Evolutionary conservation across 2,797 vertebrate species (phyloP), one percentile per base, ranked within the genome.

Genomic region (Chaetodon trifasciatus): DNA sequence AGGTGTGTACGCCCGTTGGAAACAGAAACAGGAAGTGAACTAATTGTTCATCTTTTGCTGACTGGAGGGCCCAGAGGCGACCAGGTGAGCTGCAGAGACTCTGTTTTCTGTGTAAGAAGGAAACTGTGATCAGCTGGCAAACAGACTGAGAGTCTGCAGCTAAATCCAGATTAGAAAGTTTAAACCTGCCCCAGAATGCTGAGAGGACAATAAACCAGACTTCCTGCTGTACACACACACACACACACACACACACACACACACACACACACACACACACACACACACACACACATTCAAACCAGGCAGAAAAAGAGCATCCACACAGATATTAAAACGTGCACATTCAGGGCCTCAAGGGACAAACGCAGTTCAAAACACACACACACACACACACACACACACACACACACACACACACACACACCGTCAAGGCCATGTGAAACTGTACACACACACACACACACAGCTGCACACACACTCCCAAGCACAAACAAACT

Each of bases 201-300:
- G 55, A 32, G 39, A 62, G 71, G 73, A 82, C 78, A 81, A 76
- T 47, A 74, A 55, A 44, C 15, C 23, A 19, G 46, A 6, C 44
- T 62, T 70, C 61, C 75, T 72, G 16, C 24, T 10, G 11, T 2
- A 16, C 3, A 47, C 23, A 52, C 73, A 64, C 50, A 72, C 35
- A 50, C 62, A 52, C 52, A 71, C 71, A 40, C 28, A 70, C 60
- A 64, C 35, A 61, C 12, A 53, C 39, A 47, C 39, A 60, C 70
- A 68, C 63, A 74, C 56, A 50, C 50, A 74, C 44, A 23, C 35
- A 76, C 61, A 66, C 53, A 66, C 52, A 60, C 44, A 58, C 23
- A 60, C 39, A 44, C 40, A 57, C 52, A 40, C 53, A 76, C 37
- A 69, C 37, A 19, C 28, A 52, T 4, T 3, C 28, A 32, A 3